Evolutionary conservation across 2,888 invertebrate species (phyloP).

Genomic region (Drosophila nigritarsus): DNA sequence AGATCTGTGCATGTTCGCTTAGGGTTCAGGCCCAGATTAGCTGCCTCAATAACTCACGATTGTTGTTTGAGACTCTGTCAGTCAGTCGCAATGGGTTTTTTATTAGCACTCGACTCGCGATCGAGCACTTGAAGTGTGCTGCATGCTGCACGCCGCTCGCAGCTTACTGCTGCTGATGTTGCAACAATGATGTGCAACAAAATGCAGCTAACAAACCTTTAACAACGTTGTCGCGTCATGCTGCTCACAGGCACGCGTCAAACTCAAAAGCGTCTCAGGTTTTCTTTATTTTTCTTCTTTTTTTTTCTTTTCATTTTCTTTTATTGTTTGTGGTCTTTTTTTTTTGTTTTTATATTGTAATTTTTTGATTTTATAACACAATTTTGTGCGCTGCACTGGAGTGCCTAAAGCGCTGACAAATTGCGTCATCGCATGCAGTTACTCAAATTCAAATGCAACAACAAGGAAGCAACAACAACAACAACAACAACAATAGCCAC

Average conservation of each 20-base stretch:
- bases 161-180: constrained; percentile 58
- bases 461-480: constrained; percentile 16
- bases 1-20: constrained; percentile 24
- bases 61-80: constrained; percentile 77
- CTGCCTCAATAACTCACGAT: constrained; percentile 77
- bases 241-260: constrained; percentile 70
- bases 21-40: constrained; percentile 59
- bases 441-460: constrained; percentile 45
- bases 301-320: neutral
- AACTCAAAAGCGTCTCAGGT: constrained; percentile 57
- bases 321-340: neutral
- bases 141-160: constrained; percentile 14
- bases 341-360: constrained; percentile 4
- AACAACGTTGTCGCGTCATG: constrained; percentile 57
- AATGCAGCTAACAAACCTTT: constrained; percentile 55
- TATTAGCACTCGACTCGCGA: constrained; percentile 76
- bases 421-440: constrained; percentile 49
- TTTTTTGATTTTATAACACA: constrained; percentile 46
- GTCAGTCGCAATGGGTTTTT: constrained; percentile 71
- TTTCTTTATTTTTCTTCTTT: constrained; percentile 11
- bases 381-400: constrained; percentile 37
- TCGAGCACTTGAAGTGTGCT: constrained; percentile 58
- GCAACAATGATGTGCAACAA: constrained; percentile 80
- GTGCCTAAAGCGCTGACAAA: constrained; percentile 45
- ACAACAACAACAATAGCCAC: constrained; percentile 18